phyloP scores from a whole-genome alignment of 2,113 vertebrate genomes.

The Oriolus oriolus region DNA sequence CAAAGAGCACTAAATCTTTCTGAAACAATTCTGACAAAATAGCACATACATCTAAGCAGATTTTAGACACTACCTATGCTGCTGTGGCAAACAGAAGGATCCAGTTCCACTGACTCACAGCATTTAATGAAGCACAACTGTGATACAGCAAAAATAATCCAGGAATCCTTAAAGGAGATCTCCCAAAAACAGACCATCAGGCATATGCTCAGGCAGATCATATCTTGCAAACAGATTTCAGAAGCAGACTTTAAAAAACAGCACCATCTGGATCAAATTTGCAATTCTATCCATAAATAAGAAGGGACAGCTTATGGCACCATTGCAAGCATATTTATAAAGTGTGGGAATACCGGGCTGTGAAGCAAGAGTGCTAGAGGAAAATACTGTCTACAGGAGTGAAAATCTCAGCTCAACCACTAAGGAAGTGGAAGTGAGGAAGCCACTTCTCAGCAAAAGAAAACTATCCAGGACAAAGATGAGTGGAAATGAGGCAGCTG shows the following conservation, averaged over 20 bases:
- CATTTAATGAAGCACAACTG: not conserved
- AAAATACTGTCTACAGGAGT: not conserved
- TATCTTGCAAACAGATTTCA: constrained; percentile 76
- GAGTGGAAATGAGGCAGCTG: not conserved
- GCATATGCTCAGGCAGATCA: constrained; percentile 69
- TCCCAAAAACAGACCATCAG: constrained; percentile 16
- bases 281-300: constrained; percentile 60
- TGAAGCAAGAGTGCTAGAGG: not conserved
- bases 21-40: not conserved
- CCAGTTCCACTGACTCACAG: not conserved
- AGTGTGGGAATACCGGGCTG: not conserved
- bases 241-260: constrained; percentile 66
- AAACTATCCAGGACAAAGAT: not conserved
- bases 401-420: not conserved
- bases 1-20: not conserved
- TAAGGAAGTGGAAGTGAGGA: not conserved
- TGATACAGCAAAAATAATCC: not conserved
- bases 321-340: constrained; percentile 28
- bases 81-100: not conserved
- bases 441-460: not conserved
- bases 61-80: not conserved
- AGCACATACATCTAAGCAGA: not conserved
- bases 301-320: constrained; percentile 22
- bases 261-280: constrained; percentile 83
- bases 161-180: constrained; percentile 43